Evolutionary conservation across 2,113 vertebrate genomes (phyloP).

Genomic region (Enhydra lutris): DNA sequence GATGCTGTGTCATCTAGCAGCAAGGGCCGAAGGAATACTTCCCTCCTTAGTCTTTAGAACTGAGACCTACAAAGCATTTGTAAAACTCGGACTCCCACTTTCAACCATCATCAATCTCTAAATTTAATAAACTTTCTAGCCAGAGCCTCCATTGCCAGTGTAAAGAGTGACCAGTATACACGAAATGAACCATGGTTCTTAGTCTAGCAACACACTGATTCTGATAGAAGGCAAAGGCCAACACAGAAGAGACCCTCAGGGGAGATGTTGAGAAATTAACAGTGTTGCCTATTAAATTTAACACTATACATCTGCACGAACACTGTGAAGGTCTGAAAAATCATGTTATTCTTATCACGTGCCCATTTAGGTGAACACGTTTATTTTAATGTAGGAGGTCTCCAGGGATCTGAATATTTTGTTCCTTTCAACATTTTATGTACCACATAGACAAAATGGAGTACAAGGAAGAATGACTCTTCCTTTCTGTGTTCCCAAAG

Average conservation of each 20-base stretch:
- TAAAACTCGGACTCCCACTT: neutral
- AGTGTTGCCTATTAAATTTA: conserved; percentile 8
- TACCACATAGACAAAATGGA: neutral
- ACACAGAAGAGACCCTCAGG: neutral
- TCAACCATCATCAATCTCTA: conserved; percentile 31
- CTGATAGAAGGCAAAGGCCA: conserved; percentile 38
- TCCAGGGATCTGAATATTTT: neutral
- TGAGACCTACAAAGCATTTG: neutral
- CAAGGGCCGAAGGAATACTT: neutral
- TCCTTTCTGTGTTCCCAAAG: neutral
- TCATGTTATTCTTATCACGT: neutral
- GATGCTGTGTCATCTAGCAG: neutral
- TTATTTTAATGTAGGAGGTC: neutral
- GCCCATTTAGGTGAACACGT: neutral
- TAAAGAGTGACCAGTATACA: conserved; percentile 47
- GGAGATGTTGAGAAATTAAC: neutral
- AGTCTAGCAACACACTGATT: conserved; percentile 35
- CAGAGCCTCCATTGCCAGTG: conserved; percentile 51
- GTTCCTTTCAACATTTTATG: neutral
- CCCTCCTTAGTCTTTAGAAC: conserved; percentile 31
- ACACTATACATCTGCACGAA: neutral
- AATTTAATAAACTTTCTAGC: conserved; percentile 46
- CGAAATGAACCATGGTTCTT: conserved; percentile 54
- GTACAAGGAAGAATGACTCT: neutral
- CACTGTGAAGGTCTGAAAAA: neutral